phyloP scores from a whole-genome alignment of 2,113 vertebrate species.

The Cyanocitta stelleri region DNA sequence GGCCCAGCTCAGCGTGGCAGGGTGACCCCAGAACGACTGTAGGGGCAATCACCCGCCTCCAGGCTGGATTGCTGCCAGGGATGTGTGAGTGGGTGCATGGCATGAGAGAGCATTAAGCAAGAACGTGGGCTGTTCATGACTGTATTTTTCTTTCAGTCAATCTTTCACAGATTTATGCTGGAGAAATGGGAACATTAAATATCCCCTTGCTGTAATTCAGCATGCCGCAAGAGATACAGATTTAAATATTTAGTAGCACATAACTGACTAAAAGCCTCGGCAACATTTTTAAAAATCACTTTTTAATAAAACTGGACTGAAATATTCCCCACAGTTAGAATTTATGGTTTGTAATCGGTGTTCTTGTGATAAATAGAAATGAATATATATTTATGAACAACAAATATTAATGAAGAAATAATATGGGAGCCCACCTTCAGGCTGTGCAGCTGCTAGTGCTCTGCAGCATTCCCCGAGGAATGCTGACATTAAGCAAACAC shows the following conservation, averaged over 20 bases:
- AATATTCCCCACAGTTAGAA: constrained; percentile 34
- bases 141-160: constrained; percentile 4
- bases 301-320: constrained; percentile 43
- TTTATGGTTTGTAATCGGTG: not conserved
- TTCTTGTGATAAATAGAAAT: constrained; percentile 28
- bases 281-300: constrained; percentile 61
- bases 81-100: accelerated
- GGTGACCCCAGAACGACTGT: accelerated
- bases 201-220: constrained; percentile 64
- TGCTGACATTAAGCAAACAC: not conserved
- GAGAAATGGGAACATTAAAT: constrained; percentile 56
- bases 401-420: constrained; percentile 36
- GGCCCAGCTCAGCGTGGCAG: accelerated
- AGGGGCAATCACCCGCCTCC: not conserved
- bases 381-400: not conserved
- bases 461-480: not conserved
- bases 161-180: constrained; percentile 32
- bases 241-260: constrained; percentile 73
- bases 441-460: not conserved
- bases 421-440: not conserved
- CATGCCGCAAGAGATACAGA: constrained; percentile 61
- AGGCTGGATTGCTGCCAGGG: not conserved
- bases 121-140: not conserved
- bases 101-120: not conserved
- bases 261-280: constrained; percentile 59